Percentiles rank a stretch among this genome's conserved stretches.
Evolutionary conservation across 2,888 invertebrate species (phyloP).

Genomic region (Petrophora chlorosata): DNA sequence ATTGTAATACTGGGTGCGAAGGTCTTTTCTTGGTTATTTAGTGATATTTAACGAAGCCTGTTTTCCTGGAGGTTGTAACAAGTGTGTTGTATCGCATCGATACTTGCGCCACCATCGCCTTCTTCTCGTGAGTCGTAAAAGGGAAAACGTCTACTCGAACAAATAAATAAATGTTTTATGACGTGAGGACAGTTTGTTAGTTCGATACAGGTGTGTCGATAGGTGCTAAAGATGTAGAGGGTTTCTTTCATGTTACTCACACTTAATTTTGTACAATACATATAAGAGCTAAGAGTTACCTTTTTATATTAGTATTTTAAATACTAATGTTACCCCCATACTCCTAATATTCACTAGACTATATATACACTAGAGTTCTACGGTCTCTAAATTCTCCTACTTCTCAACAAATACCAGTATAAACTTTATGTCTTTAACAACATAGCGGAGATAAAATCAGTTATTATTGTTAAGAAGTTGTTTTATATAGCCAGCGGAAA

Average conservation of each 20-base stretch:
- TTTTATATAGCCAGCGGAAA: constrained; percentile 62
- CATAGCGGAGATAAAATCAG: constrained; percentile 23
- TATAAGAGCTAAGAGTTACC: too few relatives aligned
- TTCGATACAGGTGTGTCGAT: constrained; percentile 22
- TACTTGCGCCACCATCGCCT: constrained; percentile 32
- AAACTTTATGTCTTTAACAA: background rate
- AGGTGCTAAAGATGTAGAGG: background rate
- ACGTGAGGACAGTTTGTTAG: constrained; percentile 27
- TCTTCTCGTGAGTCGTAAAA: constrained; percentile 27
- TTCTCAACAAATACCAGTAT: too few relatives aligned
- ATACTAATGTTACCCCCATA: too few relatives aligned
- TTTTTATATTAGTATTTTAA: too few relatives aligned
- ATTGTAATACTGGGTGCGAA: too few relatives aligned
- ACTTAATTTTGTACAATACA: too few relatives aligned
- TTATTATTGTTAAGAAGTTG: constrained; percentile 64
- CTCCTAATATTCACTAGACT: too few relatives aligned
- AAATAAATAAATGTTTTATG: constrained; percentile 43
- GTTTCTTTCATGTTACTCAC: background rate
- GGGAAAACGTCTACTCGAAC: constrained; percentile 30
- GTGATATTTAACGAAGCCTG: constrained; percentile 26
- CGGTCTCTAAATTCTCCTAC: too few relatives aligned
- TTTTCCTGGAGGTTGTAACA: constrained; percentile 40
- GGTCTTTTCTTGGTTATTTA: constrained; percentile 12
- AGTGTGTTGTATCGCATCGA: constrained; percentile 42
- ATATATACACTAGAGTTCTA: too few relatives aligned